phyloP scores from a whole-genome alignment of 2,113 vertebrate genomes.

The pig (Sus scrofa) region T2T-Sscrofa CM000819.6:67088001-67088500 shows the following conservation, averaged over 20 bases:
- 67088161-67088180: slow-evolving; percentile 8
- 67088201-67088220: slow-evolving; percentile 52
- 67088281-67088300: slow-evolving; percentile 72
- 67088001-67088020: slow-evolving; percentile 22
- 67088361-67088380: slow-evolving; percentile 62
- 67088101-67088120: neutral
- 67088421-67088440: slow-evolving; percentile 25
- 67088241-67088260: slow-evolving; percentile 76
- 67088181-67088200: neutral
- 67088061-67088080: neutral
- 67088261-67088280: slow-evolving; percentile 74
- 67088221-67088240: slow-evolving; percentile 66
- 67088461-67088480: slow-evolving; percentile 54
- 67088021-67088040: slow-evolving; percentile 21
- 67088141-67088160: neutral
- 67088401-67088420: slow-evolving; percentile 64
- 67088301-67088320: slow-evolving; percentile 70
- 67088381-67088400: slow-evolving; percentile 54
- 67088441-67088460: slow-evolving; percentile 61
- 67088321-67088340: slow-evolving; percentile 64
- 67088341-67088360: slow-evolving; percentile 61
- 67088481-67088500: neutral
- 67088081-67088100: neutral
- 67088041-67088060: neutral
- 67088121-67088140: slow-evolving; percentile 26